These are phyloP conservation scores for Phalacrocorax pelagicus DNA, from an alignment of 2,113 vertebrate genomes.

Conservation along the genomic window DNA sequence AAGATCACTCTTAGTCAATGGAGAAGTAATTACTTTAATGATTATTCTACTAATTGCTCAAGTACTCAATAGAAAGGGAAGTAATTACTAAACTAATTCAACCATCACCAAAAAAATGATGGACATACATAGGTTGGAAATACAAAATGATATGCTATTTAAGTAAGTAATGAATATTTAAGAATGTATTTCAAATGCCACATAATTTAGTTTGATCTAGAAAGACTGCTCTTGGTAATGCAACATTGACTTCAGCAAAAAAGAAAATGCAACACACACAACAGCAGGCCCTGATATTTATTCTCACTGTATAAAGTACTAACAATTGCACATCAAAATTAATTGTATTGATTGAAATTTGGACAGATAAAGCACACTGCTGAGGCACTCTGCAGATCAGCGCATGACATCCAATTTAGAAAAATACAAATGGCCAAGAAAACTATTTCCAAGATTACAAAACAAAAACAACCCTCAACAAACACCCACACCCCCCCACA, in stretches of 20 bases:
- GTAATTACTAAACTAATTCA: constrained; percentile 27
- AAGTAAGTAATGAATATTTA: neutral
- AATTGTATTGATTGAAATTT: neutral
- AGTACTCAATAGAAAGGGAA: neutral
- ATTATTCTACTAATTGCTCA: constrained; percentile 17
- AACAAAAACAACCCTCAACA: neutral
- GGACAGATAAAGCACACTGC: neutral
- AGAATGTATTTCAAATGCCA: neutral
- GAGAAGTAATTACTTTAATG: constrained; percentile 18
- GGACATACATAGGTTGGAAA: neutral
- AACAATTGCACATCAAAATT: neutral
- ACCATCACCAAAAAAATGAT: neutral
- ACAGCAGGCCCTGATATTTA: neutral
- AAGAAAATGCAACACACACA: neutral
- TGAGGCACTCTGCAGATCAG: neutral
- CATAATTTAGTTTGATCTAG: neutral
- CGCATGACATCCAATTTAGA: neutral
- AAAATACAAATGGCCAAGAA: neutral
- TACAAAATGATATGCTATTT: neutral
- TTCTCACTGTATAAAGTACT: neutral
- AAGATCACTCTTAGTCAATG: constrained; percentile 1
- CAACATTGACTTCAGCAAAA: neutral
- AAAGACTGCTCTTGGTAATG: neutral
- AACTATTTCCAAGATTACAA: neutral
- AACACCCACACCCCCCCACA: neutral